These are phyloP conservation scores for Drosophila sproati DNA, from an alignment of 1,140 invertebrate species.

Conservation along the genomic window DNA sequence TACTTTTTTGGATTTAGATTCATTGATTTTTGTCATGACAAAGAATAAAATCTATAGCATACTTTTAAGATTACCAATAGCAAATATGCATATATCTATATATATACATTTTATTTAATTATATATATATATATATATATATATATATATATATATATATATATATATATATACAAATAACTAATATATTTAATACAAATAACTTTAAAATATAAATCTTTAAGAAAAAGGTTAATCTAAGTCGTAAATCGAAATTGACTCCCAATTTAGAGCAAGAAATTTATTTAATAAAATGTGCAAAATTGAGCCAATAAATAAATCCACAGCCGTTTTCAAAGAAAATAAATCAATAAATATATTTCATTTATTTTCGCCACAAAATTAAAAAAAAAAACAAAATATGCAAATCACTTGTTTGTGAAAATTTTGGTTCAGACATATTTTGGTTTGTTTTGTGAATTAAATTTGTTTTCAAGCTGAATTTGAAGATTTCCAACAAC, in stretches of 20 bases:
- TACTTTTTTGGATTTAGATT: background rate
- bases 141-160: too few relatives aligned
- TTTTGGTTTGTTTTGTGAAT: conserved; percentile 37
- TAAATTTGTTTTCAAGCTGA: conserved; percentile 33
- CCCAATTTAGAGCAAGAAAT: background rate
- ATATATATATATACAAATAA: background rate
- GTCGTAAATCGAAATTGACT: background rate
- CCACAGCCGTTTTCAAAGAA: background rate
- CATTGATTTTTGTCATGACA: too few relatives aligned
- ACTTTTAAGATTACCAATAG: background rate
- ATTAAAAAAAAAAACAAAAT: conserved; percentile 12
- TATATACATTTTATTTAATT: background rate
- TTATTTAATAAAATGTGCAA: background rate
- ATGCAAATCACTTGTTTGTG: conserved; percentile 18
- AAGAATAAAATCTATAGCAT: background rate
- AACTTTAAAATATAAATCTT: background rate
- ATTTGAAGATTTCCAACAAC: conserved; percentile 49
- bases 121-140: too few relatives aligned
- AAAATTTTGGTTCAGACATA: conserved; percentile 9
- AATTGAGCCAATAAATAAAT: background rate
- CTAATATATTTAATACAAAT: background rate
- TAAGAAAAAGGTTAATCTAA: background rate
- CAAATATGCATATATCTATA: background rate
- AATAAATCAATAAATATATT: background rate
- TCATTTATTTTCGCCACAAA: background rate